A percentile compares a stretch with the other conserved stretches of the same genome.
These are phyloP conservation scores for Opisthocomus hoazin DNA, from an alignment of 2,113 vertebrate genomes.

Conservation along the genomic window DNA sequence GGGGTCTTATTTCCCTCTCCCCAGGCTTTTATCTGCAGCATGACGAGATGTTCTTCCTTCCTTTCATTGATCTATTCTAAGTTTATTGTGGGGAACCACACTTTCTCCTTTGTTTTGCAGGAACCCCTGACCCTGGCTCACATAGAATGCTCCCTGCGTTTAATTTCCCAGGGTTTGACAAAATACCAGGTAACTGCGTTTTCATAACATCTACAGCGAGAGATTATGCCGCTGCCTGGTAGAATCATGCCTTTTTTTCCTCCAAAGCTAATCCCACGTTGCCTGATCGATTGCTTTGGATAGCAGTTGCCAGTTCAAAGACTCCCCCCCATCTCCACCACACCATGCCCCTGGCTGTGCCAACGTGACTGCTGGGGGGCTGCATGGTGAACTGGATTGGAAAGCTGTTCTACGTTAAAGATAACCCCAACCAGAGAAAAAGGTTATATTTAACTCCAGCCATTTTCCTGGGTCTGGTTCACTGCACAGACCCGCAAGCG, in stretches of 20 bases:
- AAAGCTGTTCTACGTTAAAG: constrained; percentile 40
- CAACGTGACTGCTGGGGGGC: not conserved
- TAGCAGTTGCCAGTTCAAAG: constrained; percentile 26
- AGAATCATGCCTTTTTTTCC: not conserved
- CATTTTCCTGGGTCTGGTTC: constrained; percentile 35
- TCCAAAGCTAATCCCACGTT: not conserved
- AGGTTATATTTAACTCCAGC: constrained; percentile 57
- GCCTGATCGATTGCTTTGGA: not conserved
- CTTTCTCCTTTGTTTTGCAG: constrained; percentile 41
- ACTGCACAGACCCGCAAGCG: constrained; percentile 25
- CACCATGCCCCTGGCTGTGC: not conserved
- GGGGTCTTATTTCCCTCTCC: not conserved
- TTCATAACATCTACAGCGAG: not conserved
- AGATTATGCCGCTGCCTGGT: not conserved
- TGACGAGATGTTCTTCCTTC: constrained; percentile 26
- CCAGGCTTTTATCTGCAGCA: not conserved
- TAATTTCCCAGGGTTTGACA: not conserved
- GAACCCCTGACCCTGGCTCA: not conserved
- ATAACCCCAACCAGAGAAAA: constrained; percentile 42
- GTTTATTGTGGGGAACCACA: not conserved
- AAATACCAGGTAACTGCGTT: not conserved
- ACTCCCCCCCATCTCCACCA: not conserved
- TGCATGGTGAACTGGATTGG: not conserved
- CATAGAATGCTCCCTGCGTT: not conserved
- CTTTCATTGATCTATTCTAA: constrained; percentile 21